phyloP scores from a whole-genome alignment of 2,888 invertebrate species.

The Drosophila tanythrix region DNA sequence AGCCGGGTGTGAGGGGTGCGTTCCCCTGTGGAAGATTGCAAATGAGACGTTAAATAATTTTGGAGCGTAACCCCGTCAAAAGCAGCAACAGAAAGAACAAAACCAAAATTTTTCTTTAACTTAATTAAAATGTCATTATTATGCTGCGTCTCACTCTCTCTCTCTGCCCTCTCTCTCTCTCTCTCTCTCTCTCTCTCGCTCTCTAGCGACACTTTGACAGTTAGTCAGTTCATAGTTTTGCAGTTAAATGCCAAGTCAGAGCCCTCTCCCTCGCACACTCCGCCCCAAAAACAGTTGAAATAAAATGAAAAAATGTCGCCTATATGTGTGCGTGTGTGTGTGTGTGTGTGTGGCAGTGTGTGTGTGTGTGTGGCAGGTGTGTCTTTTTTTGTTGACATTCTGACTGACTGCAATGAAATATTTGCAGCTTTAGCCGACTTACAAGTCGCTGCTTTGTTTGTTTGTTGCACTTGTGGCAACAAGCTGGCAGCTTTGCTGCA shows the following conservation, averaged over 20 bases:
- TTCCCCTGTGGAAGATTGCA: background rate
- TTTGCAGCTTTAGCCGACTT: slow-evolving; percentile 35
- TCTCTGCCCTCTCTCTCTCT: background rate
- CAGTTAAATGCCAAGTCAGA: slow-evolving; percentile 45
- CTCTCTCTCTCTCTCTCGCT: no score
- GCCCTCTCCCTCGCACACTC: no score
- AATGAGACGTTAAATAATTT: slow-evolving; percentile 8
- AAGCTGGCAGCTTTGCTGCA: slow-evolving; percentile 21
- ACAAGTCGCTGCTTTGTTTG: background rate
- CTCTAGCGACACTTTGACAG: slow-evolving; percentile 7
- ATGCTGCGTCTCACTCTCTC: background rate
- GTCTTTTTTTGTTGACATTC: slow-evolving; percentile 19
- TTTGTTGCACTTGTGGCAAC: background rate
- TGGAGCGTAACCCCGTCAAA: slow-evolving; percentile 7
- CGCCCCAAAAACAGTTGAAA: background rate
- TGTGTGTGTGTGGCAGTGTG: background rate
- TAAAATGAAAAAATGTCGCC: slow-evolving; percentile 23
- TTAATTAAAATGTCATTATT: slow-evolving; percentile 66
- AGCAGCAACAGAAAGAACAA: slow-evolving; percentile 5
- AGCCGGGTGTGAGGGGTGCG: background rate
- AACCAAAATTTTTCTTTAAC: slow-evolving; percentile 33
- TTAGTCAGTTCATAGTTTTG: slow-evolving; percentile 19
- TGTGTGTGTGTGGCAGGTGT: slow-evolving; percentile 8
- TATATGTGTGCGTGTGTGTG: slow-evolving; percentile 4
- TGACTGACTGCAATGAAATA: slow-evolving; percentile 57